These are phyloP conservation scores for Xestobium rufovillosum DNA, from an alignment of 2,888 invertebrate species.

Conservation along the genomic window DNA sequence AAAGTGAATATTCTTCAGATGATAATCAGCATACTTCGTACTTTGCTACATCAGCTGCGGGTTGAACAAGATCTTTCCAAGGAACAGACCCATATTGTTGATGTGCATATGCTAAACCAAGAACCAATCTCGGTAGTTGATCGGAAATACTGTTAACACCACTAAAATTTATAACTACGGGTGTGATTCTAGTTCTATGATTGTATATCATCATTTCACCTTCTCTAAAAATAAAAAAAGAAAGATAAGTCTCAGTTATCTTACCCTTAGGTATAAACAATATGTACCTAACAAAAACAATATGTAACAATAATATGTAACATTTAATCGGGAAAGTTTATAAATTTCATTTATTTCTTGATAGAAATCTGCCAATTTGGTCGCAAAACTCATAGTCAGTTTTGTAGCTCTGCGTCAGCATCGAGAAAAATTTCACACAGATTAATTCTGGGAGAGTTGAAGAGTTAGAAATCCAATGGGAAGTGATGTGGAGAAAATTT, in stretches of 20 bases:
- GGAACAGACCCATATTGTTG: constrained; percentile 48
- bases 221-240: constrained; percentile 62
- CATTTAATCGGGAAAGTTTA: constrained; percentile 10
- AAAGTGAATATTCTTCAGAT: constrained; percentile 1
- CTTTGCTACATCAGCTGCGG: constrained; percentile 51
- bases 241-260: no score
- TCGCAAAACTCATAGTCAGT: no score
- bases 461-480: no score
- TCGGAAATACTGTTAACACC: constrained; percentile 36
- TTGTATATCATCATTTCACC: constrained; percentile 67
- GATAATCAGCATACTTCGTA: constrained; percentile 23
- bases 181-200: constrained; percentile 50
- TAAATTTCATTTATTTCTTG: no score
- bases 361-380: no score
- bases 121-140: constrained; percentile 51
- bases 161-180: constrained; percentile 53
- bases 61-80: constrained; percentile 54
- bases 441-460: no score
- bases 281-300: no score
- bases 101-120: constrained; percentile 53
- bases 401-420: no score
- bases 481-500: no score
- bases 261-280: no score
- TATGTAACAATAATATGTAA: no score
- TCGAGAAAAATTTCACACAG: no score